Percentiles rank a stretch among this genome's conserved stretches.
Evolutionary conservation across 35 echinoderm and acorn worm genomes (phyloP).

Genomic region (Apostichopus japonicus): DNA sequence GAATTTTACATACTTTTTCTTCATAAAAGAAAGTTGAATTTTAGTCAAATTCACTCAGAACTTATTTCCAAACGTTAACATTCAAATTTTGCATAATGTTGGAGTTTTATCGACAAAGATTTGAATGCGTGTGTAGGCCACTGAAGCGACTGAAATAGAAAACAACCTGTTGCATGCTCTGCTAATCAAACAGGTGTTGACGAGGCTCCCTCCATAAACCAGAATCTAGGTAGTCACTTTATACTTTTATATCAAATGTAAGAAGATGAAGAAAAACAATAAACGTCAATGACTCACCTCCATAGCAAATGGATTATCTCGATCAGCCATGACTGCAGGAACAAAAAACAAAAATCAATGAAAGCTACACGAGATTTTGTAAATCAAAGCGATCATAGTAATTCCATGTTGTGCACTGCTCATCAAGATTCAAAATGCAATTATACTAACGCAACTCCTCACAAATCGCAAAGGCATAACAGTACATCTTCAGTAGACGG

Average conservation of each 20-base stretch:
- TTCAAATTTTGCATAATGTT: no score
- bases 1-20: no score
- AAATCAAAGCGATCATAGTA: constrained; percentile 10
- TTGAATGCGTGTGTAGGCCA: no score
- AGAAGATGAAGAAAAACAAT: not conserved
- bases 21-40: no score
- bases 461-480: not conserved
- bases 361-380: not conserved
- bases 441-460: not conserved
- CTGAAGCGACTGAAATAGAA: not conserved
- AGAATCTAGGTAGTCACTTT: not conserved
- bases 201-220: not conserved
- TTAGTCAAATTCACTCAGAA: no score
- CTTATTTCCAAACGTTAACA: no score
- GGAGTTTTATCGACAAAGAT: no score
- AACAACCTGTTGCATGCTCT: constrained; percentile 19
- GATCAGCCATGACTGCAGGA: not conserved
- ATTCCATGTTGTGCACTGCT: constrained; percentile 32
- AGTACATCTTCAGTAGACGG: not conserved
- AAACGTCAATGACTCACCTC: constrained; percentile 1
- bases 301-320: constrained; percentile 44
- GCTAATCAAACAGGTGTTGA: constrained; percentile 27
- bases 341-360: not conserved
- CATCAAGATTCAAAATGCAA: constrained; percentile 22
- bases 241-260: not conserved